phyloP scores from a whole-genome alignment of 2,797 vertebrate genomes.

The Dallia pectoralis region DNA sequence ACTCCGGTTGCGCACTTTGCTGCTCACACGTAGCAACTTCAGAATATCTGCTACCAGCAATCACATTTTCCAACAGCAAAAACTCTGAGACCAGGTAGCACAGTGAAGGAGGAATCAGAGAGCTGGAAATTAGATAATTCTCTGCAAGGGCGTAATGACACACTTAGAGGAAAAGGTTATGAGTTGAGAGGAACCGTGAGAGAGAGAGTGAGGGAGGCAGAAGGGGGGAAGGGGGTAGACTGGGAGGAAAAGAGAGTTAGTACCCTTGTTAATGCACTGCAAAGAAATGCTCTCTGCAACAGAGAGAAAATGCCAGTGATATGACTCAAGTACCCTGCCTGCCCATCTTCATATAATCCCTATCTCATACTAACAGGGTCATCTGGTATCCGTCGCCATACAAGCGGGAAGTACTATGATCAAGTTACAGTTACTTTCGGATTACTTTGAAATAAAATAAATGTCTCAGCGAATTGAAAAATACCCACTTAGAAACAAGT shows the following conservation, averaged over 20 bases:
- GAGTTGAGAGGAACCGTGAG: neutral
- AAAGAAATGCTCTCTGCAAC: neutral
- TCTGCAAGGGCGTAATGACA: conserved; percentile 40
- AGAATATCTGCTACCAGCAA: conserved; percentile 50
- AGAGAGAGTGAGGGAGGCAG: too few relatives aligned
- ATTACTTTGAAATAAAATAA: too few relatives aligned
- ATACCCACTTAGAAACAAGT: too few relatives aligned
- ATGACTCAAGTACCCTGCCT: neutral
- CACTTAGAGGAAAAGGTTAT: conserved; percentile 40
- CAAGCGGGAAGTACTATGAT: too few relatives aligned
- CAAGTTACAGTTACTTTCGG: too few relatives aligned
- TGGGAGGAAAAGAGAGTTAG: neutral
- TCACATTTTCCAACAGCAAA: conserved; percentile 43
- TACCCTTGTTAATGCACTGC: neutral
- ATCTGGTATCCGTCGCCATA: too few relatives aligned
- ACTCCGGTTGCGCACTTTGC: conserved; percentile 22
- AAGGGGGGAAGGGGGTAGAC: too few relatives aligned
- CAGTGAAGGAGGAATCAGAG: conserved; percentile 39
- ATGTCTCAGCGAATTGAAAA: too few relatives aligned
- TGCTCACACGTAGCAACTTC: conserved; percentile 45
- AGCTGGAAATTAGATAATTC: conserved; percentile 54
- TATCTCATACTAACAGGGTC: neutral
- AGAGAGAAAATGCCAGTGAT: neutral
- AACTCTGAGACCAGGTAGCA: neutral
- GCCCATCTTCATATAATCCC: neutral